Conservation (phyloP, 35 echinoderm and acorn worm species). For the Antedon bifida region DNA sequence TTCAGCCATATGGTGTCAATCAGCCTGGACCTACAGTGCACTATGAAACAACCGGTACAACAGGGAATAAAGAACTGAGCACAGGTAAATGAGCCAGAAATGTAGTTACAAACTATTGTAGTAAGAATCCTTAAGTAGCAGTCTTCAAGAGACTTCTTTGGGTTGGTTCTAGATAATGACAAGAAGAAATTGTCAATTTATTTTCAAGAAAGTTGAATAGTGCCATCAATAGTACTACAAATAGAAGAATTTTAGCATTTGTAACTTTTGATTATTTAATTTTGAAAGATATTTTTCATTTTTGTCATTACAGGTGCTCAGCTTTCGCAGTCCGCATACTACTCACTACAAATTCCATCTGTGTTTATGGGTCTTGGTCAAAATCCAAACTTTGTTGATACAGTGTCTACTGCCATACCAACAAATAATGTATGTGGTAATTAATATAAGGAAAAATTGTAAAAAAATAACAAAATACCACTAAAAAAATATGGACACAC, state of each 20-base stretch:
- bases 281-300: background rate
- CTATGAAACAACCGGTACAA: slow-evolving; percentile 65
- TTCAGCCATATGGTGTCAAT: slow-evolving; percentile 59
- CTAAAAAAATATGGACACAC: too few species aligned
- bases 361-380: slow-evolving; percentile 71
- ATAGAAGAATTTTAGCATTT: too few species aligned
- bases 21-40: slow-evolving; percentile 55
- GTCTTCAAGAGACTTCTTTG: too few species aligned
- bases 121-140: too few species aligned
- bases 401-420: slow-evolving; percentile 51
- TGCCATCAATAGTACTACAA: too few species aligned
- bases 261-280: too few species aligned
- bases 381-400: slow-evolving; percentile 85
- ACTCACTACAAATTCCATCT: slow-evolving; percentile 67
- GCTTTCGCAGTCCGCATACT: slow-evolving; percentile 72
- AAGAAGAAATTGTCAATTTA: too few species aligned
- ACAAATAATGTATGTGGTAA: background rate
- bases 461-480: too few species aligned
- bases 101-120: too few species aligned
- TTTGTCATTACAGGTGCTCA: slow-evolving; percentile 40
- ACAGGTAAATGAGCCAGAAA: slow-evolving; percentile 24
- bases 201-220: too few species aligned
- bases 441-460: too few species aligned
- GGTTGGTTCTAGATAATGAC: too few species aligned
- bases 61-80: slow-evolving; percentile 25